Conservation (phyloP, 2,113 vertebrate species). For the Orycteropus afer region DNA sequence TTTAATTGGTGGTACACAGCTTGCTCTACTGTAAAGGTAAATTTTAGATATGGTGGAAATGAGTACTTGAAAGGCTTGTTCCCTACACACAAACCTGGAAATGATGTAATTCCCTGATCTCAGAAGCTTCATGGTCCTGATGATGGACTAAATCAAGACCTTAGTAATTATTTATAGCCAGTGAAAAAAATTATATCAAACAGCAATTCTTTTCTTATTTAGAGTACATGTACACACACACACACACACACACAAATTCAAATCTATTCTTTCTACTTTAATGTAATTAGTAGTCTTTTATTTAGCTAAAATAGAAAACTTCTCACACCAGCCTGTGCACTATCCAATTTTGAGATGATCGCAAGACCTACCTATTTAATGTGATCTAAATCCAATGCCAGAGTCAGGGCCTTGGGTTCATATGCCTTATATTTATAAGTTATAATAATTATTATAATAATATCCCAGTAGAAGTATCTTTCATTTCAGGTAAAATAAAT, state of each 20-base stretch:
- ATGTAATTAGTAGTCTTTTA: not conserved
- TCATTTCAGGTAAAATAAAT: conserved; percentile 75
- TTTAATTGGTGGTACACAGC: not conserved
- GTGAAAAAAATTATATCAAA: not conserved
- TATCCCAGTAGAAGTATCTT: conserved; percentile 61
- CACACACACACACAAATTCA: not conserved
- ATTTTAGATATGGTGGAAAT: not conserved
- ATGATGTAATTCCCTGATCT: not conserved
- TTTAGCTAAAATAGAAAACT: not conserved
- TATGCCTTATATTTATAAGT: conserved; percentile 62
- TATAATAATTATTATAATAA: conserved; percentile 65
- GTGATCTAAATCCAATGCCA: conserved; percentile 53
- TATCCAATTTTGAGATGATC: conserved; percentile 1
- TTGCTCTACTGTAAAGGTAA: not conserved
- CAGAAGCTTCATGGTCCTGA: not conserved
- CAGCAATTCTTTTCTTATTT: not conserved
- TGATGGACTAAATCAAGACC: conserved; percentile 28
- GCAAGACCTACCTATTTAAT: conserved; percentile 21
- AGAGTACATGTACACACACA: not conserved
- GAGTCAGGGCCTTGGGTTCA: conserved; percentile 45
- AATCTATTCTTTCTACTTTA: not conserved
- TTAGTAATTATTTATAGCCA: conserved; percentile 5
- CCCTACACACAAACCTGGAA: not conserved
- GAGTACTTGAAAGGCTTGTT: not conserved
- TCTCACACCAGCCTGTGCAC: not conserved